phyloP scores from a whole-genome alignment of 92 coral and sea anemone species.

The Palythoa grandiflora region DNA sequence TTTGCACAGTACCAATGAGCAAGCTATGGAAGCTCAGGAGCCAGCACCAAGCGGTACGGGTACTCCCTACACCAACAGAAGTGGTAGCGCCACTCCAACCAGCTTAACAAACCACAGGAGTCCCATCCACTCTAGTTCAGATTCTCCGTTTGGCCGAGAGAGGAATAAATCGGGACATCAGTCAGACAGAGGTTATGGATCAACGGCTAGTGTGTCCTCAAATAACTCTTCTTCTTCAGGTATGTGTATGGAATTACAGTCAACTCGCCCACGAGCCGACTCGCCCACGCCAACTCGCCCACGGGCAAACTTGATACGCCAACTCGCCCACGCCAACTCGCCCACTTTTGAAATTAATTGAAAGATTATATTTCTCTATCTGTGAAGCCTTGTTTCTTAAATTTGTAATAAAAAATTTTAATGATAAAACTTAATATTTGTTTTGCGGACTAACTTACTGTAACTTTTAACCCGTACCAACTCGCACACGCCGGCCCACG shows the following conservation, averaged over 20 bases:
- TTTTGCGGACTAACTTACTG: no score
- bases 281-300: no score
- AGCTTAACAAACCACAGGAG: constrained; percentile 20
- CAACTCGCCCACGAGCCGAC: no score
- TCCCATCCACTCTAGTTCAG: constrained; percentile 60
- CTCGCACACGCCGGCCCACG: background rate
- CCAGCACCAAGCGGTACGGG: constrained; percentile 41
- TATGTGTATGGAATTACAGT: background rate
- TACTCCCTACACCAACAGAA: constrained; percentile 38
- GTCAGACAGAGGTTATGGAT: constrained; percentile 89
- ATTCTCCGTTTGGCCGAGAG: constrained; percentile 27
- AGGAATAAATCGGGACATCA: constrained; percentile 82
- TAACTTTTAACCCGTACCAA: background rate
- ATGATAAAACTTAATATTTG: no score
- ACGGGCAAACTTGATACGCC: no score
- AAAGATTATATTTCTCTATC: no score
- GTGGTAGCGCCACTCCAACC: constrained; percentile 27
- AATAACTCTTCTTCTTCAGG: constrained; percentile 68
- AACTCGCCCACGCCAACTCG: no score
- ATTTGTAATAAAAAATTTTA: no score
- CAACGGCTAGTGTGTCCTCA: constrained; percentile 83
- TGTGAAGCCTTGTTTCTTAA: no score
- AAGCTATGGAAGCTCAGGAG: constrained; percentile 33
- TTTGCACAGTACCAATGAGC: constrained; percentile 28
- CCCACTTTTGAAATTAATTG: no score